phyloP scores from a whole-genome alignment of 2,888 invertebrate genomes.

The Sthenelais limicola region DNA sequence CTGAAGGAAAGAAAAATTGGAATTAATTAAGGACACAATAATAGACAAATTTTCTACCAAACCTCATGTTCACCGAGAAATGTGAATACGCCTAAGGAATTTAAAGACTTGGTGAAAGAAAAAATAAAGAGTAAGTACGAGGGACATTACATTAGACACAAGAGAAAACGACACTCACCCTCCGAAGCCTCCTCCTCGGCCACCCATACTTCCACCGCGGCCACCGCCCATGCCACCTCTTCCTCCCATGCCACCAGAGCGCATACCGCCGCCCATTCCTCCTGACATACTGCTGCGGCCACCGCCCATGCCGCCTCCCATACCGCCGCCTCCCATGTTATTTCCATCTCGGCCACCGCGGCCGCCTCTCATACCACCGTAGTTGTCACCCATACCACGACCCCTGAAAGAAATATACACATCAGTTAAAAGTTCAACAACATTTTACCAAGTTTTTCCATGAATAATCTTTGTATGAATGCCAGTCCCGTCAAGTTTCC shows the following conservation, averaged over 20 bases:
- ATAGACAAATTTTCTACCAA: not conserved
- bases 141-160: not conserved
- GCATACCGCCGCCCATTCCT: constrained; percentile 54
- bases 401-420: constrained; percentile 28
- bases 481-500: too few relatives aligned
- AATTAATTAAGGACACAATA: not conserved
- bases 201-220: constrained; percentile 28
- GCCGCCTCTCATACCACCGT: constrained; percentile 63
- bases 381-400: constrained; percentile 64
- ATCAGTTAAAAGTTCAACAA: too few relatives aligned
- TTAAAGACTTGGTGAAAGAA: too few relatives aligned
- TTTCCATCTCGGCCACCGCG: constrained; percentile 69
- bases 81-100: too few relatives aligned
- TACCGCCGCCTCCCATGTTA: constrained; percentile 53
- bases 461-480: too few relatives aligned
- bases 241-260: constrained; percentile 51
- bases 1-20: constrained; percentile 19
- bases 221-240: constrained; percentile 37
- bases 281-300: constrained; percentile 62
- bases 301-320: constrained; percentile 62
- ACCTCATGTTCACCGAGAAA: too few relatives aligned
- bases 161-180: constrained; percentile 15
- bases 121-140: too few relatives aligned
- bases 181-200: constrained; percentile 38
- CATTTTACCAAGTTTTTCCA: too few relatives aligned